Base-by-base conservation (phyloP, 1,140 invertebrate genomes). In the Nephila pilipes region DNA sequence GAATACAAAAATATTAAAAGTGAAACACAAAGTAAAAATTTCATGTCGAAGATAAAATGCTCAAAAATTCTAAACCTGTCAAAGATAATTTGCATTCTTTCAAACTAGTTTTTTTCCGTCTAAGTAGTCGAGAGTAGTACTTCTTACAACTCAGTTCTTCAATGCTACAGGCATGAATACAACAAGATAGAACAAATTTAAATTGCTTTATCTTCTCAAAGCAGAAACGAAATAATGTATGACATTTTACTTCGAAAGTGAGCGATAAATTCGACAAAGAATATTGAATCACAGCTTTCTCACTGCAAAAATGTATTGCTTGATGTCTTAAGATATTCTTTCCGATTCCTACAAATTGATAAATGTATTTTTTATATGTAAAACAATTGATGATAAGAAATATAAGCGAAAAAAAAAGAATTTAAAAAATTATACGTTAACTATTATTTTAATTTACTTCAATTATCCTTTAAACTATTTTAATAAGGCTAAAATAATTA, bases 1-100 rank as follows among this genome's bases (percentile, higher is more conserved):
- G 85, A 60, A 83, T 55, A 25, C 22, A 83, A 36, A 87, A 87
- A 87, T 60, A 87, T 58, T 87, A 58, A 87, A 87, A 87, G 6
- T 38, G 38, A 83, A 83, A 36, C 29, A 75, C 69, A 32, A 36
- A 81, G 80, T n/a, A 81, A 81, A 54, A 60, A 36, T 87, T 87
- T 38, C 32, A 63, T 87, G 25, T 25, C 6, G 29, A 32, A 54
- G 32, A 87, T 87, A 87, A 87, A 87, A 87, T 87, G 58, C 32
- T 83, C 38, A 25, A 25, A 81, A 81, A 54, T 81, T 81, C 80
- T 81, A 55, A 81, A 55, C 80, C 85, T 87, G 85, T 87, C 85
- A 87, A 87, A 87, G 57, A 87, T 63, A 87, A 87, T 87, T 60
- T 87, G 85, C 58, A 87, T 58, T 87, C 80, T 54, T 87, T 36